Base-by-base conservation (phyloP, 1,140 invertebrate species). In the Lethrus apterus region DNA sequence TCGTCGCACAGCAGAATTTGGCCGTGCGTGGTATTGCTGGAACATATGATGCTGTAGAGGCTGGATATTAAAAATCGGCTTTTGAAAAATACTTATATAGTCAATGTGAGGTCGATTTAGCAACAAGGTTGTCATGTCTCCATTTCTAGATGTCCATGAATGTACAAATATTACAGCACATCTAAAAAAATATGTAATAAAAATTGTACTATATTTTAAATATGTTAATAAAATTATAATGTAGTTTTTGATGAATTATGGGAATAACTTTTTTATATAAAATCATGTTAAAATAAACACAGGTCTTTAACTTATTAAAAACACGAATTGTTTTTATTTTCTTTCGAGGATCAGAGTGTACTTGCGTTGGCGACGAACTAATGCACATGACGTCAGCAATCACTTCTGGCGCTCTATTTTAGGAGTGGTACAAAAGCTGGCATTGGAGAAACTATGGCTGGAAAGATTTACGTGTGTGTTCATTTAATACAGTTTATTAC, bases 321-420 rank as follows among this genome's bases (percentile, higher is more conserved):
- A n/a, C n/a, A n/a, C n/a, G n/a, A n/a, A n/a, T n/a, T n/a, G n/a
- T n/a, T n/a, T n/a, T n/a, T n/a, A n/a, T n/a, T n/a, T n/a, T n/a
- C n/a, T n/a, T n/a, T n/a, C n/a, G n/a, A n/a, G n/a, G n/a, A n/a
- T n/a, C n/a, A n/a, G n/a, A n/a, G n/a, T n/a, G n/a, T n/a, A 21
- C 11, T 21, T 41, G 24, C 38, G 38, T 41, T 23, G 44, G 35
- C 41, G 48, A 30, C 23, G 9, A 36, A 32, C 26, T 50, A 36
- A 36, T 19, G 35, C 32, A 19, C 13, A 51, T 51, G 45, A 51
- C 50, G 50, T 51, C 30, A 51, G 34, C 44, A 41, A 18, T 34
- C 50, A 35, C 32, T 46, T 11, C 38, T 26, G 23, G 29, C 50
- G 32, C 45, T 41, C 50, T 51, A 51, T 51, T 51, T 51, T 51